phyloP scores from a whole-genome alignment of 2,797 vertebrate genomes.

The Crenuchus spilurus region DNA sequence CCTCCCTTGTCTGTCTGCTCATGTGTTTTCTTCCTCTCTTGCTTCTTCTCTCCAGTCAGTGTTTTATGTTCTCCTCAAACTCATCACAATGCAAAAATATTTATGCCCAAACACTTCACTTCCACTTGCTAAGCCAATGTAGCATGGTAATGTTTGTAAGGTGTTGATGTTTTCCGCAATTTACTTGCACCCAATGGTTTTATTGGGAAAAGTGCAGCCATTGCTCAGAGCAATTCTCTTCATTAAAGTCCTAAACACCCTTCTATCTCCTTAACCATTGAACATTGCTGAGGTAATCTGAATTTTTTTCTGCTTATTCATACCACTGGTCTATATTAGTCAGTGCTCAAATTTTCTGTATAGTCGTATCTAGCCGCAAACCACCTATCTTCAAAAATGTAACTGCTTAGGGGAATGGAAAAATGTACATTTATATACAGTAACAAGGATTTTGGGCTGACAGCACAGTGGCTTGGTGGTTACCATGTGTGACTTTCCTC shows the following conservation, averaged over 20 bases:
- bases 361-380: too few species aligned
- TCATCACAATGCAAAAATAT: constrained; percentile 27
- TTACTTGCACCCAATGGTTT: constrained; percentile 42
- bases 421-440: too few species aligned
- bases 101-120: constrained; percentile 27
- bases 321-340: constrained; percentile 10
- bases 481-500: too few species aligned
- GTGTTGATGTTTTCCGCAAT: constrained; percentile 43
- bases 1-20: constrained; percentile 47
- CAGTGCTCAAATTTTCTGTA: constrained; percentile 32
- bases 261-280: constrained; percentile 32
- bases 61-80: constrained; percentile 42
- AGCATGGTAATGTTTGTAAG: constrained; percentile 39
- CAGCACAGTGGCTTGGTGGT: too few species aligned
- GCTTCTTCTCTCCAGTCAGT: constrained; percentile 28
- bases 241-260: constrained; percentile 20
- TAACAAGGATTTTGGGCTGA: too few species aligned
- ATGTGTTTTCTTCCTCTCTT: constrained; percentile 23
- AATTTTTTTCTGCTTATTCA: constrained; percentile 20
- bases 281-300: constrained; percentile 27
- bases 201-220: constrained; percentile 38
- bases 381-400: too few species aligned
- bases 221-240: constrained; percentile 37
- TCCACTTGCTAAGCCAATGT: constrained; percentile 41
- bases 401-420: too few species aligned